Base-by-base conservation (phyloP, 1,140 invertebrate genomes). In the Dendroctonus ponderosae region DNA sequence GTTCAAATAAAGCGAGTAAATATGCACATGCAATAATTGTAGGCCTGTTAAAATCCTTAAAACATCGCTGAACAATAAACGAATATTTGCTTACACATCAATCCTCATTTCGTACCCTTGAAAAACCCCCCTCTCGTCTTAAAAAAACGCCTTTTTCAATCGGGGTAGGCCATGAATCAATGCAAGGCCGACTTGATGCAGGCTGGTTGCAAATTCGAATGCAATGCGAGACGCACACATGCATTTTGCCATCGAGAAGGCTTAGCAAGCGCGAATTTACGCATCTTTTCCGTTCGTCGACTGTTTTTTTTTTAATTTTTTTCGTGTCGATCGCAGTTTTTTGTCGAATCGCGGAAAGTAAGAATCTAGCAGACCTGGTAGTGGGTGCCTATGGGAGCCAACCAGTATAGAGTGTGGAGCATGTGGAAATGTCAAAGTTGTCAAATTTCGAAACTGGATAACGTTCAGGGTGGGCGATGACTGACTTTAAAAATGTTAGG, bases 151-250 rank as follows among this genome's bases (percentile, higher is more conserved):
- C 59, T 67, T 67, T 67, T 67, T 67, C 66, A 62, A 52, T 51
- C 58, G 66, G 66, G 66, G 58, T 67, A 67, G 52, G 53, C 52
- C 66, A 39, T 66, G 64, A 66, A 59, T 66, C 66, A 62, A 67
- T 46, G 66, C 66, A 67, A 67, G 66, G 66, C 66, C 59, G 59
- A 49, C 66, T 51, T 67, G 66, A 67, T 62, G 66, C 57, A 62
- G 42, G 58, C 66, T 57, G 46, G 60, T 67, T 67, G 66, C 66
- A 62, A 67, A 51, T 67, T 66, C 64, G 59, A 67, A 67, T 67
- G 66, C 66, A 67, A 50, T 66, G 64, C 64, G 64, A 66, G 64
- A 67, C 66, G 66, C 66, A 67, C 66, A 62, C 52, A 66, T 67
- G 59, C 66, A 67, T 43, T 67, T 67, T 67, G 44, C 66, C 66